phyloP scores from a whole-genome alignment of 2,888 invertebrate species.

The Synergus japonicus region DNA sequence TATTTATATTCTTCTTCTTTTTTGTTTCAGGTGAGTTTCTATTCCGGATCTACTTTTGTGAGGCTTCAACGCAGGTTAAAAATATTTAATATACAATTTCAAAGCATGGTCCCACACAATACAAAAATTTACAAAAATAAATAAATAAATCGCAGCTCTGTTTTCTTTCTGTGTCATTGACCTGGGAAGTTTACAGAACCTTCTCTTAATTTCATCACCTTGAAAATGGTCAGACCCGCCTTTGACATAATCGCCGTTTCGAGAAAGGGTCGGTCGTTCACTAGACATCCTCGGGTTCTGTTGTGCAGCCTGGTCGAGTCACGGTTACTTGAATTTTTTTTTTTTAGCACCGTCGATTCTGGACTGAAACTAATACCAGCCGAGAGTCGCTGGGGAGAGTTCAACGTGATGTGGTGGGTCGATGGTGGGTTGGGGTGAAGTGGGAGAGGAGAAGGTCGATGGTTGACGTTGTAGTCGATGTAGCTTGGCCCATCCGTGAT shows the following conservation, averaged over 20 bases:
- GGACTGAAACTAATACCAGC: slow-evolving; percentile 33
- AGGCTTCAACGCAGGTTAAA: background rate
- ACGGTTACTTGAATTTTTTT: slow-evolving; percentile 23
- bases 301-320: slow-evolving; percentile 25
- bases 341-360: slow-evolving; percentile 37
- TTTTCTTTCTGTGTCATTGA: slow-evolving; percentile 15
- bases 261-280: slow-evolving; percentile 33
- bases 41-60: background rate
- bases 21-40: background rate
- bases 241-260: slow-evolving; percentile 38
- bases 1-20: background rate
- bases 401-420: slow-evolving; percentile 27
- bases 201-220: slow-evolving; percentile 34
- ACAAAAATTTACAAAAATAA: background rate
- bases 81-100: too few relatives aligned
- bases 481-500: slow-evolving; percentile 23
- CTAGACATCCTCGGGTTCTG: slow-evolving; percentile 22
- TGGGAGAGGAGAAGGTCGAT: background rate
- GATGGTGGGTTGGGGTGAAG: background rate
- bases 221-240: slow-evolving; percentile 31
- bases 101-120: too few relatives aligned
- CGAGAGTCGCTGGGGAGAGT: slow-evolving; percentile 29
- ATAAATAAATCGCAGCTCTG: slow-evolving; percentile 40
- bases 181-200: slow-evolving; percentile 24
- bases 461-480: background rate